Evolutionary conservation across 2,113 vertebrate genomes (phyloP), one percentile per base, ranked within the genome.

Genomic region (Sarotherodon lohbergeri): DNA sequence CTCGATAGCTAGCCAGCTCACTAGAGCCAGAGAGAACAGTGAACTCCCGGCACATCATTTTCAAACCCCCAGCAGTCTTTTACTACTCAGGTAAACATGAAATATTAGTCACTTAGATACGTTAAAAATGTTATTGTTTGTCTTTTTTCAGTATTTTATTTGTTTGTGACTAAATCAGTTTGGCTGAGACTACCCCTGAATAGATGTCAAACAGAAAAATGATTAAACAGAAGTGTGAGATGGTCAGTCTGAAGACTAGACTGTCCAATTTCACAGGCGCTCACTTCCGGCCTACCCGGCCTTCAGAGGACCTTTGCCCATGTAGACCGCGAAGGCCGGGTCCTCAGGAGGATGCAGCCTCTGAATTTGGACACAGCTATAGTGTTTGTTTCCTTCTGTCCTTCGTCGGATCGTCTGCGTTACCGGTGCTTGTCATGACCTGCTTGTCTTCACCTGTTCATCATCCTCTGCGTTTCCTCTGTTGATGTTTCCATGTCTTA

Each of bases 261-360:
- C 27, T 61, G 57, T 61, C 14, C 14, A 61, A 32, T 61, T 61
- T 61, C 1, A 61, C 27, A 61, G 57, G 5, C 8, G 1, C 57
- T 61, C 14, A 61, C 57, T 61, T 61, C 57, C 5, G 3, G 57
- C 27, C 57, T 61, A 61, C 57, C 57, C 8, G 1, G 57, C 27
- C 27, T 61, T 61, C 57, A 5, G 9, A 61, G 9, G 57, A 32
- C 57, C 57, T 61, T 61, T 32, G 57, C 27, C 57, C 57, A 61
- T 3, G 1, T 32, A 61, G 14, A 32, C 57, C 0, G 1, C 5
- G 8, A 59, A 32, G 27, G 57, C 27, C 0, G 0, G 5, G 57
- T 61, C 57, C 57, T 17, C 27, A 32, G 57, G 14, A 61, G 57
- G 57, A 61, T 10, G 8, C 27, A 32, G 27, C 27, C 27, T 9